A percentile compares a stretch with the other conserved stretches of the same genome.
Evolutionary conservation across 1,140 invertebrate species (phyloP).

Genomic region (Wasmannia auropunctata): DNA sequence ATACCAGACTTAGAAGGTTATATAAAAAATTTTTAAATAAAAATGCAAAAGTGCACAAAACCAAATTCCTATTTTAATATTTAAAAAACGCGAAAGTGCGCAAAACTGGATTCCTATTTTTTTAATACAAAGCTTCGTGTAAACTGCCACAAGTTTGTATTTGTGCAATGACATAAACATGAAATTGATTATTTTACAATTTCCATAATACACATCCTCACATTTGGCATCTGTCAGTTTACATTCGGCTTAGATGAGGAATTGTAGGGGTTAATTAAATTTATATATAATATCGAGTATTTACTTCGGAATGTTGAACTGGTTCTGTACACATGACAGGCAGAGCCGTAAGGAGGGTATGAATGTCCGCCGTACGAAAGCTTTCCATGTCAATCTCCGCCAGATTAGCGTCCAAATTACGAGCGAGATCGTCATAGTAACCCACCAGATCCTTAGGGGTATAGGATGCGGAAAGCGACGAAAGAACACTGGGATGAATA

Average conservation of each 20-base stretch:
- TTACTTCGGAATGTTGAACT: conserved; percentile 85
- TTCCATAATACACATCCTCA: neutral
- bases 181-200: neutral
- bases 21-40: conserved; percentile 28
- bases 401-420: conserved; percentile 95
- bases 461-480: conserved; percentile 92
- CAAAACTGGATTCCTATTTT: conserved; percentile 13
- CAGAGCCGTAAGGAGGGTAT: conserved; percentile 92
- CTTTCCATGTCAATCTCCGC: conserved; percentile 98
- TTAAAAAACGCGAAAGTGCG: neutral
- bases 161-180: neutral
- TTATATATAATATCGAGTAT: too few relatives aligned
- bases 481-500: conserved; percentile 92
- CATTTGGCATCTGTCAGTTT: neutral
- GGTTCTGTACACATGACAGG: conserved; percentile 89
- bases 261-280: conserved; percentile 6
- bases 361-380: conserved; percentile 95
- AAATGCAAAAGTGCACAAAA: neutral
- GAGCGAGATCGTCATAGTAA: conserved; percentile 94
- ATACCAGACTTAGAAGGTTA: conserved; percentile 57
- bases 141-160: neutral
- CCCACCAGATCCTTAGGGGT: conserved; percentile 90
- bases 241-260: neutral
- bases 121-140: neutral
- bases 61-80: neutral